phyloP scores from a whole-genome alignment of 2,113 vertebrate species.

The Nanorana parkeri region DNA sequence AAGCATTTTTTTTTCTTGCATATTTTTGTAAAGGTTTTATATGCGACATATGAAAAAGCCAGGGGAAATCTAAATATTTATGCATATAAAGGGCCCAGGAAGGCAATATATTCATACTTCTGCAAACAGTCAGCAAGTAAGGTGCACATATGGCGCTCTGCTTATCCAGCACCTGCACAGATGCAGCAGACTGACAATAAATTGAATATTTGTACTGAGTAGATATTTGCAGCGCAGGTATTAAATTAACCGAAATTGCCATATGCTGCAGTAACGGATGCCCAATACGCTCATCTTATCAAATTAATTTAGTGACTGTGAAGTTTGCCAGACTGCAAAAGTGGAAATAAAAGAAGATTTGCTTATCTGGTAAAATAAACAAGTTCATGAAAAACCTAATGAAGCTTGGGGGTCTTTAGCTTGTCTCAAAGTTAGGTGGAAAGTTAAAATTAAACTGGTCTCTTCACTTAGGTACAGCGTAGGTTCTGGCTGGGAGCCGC shows the following conservation, averaged over 20 bases:
- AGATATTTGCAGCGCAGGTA: conserved; percentile 38
- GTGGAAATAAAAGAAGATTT: background rate
- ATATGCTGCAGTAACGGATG: conserved; percentile 29
- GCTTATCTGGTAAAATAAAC: background rate
- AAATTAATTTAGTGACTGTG: conserved; percentile 42
- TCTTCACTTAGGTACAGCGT: too few species aligned
- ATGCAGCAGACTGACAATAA: conserved; percentile 44
- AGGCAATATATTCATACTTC: background rate
- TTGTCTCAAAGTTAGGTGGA: too few species aligned
- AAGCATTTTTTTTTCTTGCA: too few species aligned
- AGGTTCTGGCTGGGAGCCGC: too few species aligned
- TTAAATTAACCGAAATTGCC: conserved; percentile 43
- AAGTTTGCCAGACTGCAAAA: conserved; percentile 27
- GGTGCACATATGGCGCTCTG: conserved; percentile 19
- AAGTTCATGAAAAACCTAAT: background rate
- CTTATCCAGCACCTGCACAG: conserved; percentile 41
- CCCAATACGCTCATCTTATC: conserved; percentile 22
- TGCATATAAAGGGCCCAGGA: conserved; percentile 9
- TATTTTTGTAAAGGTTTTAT: too few species aligned
- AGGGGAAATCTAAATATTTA: background rate
- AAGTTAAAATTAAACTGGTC: too few species aligned
- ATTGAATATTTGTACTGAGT: conserved; percentile 43
- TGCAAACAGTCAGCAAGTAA: conserved; percentile 2
- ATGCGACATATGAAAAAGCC: background rate
- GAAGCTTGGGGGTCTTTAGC: too few species aligned